phyloP scores from a whole-genome alignment of 2,888 invertebrate genomes.

The Leptopilina drosophilae region DNA sequence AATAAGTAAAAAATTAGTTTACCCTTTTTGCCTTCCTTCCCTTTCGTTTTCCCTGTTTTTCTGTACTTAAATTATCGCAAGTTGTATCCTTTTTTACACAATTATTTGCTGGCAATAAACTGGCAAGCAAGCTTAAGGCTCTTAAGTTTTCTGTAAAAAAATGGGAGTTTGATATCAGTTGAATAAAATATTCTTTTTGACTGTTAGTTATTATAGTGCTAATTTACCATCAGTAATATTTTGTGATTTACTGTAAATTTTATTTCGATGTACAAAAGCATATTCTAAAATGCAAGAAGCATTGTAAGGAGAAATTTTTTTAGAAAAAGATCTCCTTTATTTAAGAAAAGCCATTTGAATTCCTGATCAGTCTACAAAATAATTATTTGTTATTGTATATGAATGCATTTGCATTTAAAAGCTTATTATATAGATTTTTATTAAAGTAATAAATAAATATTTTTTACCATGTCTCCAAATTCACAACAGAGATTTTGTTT shows the following conservation, averaged over 20 bases:
- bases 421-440: no score
- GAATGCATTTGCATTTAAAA: no score
- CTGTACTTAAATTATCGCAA: neutral
- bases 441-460: slow-evolving; percentile 25
- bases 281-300: neutral
- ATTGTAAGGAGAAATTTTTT: slow-evolving; percentile 45
- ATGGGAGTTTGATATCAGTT: no score
- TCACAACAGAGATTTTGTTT: neutral
- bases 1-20: no score
- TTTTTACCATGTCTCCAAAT: slow-evolving; percentile 41
- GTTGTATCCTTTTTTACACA: neutral
- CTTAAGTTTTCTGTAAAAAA: neutral
- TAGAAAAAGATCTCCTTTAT: slow-evolving; percentile 41
- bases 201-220: neutral
- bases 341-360: slow-evolving; percentile 40
- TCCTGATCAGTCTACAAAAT: slow-evolving; percentile 48
- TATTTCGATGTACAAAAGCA: neutral
- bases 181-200: no score
- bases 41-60: neutral
- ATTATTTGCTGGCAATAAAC: slow-evolving; percentile 7
- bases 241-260: neutral
- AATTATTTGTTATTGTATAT: slow-evolving; percentile 10
- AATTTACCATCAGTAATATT: neutral
- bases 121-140: neutral
- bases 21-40: no score